Conservation (phyloP, 2,797 vertebrate genomes). For the Emydoidea blandingii region DNA sequence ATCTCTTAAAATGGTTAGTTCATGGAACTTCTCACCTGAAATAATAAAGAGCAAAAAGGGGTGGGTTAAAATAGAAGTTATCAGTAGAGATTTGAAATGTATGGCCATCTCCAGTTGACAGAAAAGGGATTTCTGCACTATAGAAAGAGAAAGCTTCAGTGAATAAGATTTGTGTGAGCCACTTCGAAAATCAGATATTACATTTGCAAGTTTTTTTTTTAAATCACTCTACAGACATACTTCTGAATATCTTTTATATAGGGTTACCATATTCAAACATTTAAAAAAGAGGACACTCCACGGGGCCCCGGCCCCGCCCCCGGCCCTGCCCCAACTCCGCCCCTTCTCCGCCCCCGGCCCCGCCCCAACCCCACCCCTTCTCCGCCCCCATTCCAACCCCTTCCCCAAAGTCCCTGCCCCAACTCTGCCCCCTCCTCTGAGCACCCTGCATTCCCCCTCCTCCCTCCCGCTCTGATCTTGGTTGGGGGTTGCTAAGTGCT, state of each 20-base stretch:
- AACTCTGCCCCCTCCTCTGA: too few species aligned
- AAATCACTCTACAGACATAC: not conserved
- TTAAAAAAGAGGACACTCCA: too few species aligned
- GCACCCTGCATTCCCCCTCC: too few species aligned
- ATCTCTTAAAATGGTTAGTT: not conserved
- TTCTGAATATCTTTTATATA: not conserved
- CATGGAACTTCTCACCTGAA: conserved; percentile 24
- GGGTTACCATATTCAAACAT: too few species aligned
- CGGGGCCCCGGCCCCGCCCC: too few species aligned
- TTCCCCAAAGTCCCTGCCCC: too few species aligned
- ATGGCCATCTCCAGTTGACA: not conserved
- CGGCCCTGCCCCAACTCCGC: too few species aligned
- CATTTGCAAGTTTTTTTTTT: not conserved
- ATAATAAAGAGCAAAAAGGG: not conserved
- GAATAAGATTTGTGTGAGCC: not conserved
- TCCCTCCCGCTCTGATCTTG: too few species aligned
- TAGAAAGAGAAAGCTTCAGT: conserved; percentile 7
- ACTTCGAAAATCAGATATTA: not conserved
- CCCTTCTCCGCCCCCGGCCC: too few species aligned
- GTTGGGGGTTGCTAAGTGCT: too few species aligned
- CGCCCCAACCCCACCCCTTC: too few species aligned
- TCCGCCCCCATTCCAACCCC: too few species aligned
- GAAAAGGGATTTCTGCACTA: not conserved
- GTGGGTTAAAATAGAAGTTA: conserved; percentile 30
- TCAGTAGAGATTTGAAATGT: not conserved